These are phyloP conservation scores for Caenorhabditis latens DNA, from an alignment of 1,140 invertebrate species.

Conservation along the genomic window DNA sequence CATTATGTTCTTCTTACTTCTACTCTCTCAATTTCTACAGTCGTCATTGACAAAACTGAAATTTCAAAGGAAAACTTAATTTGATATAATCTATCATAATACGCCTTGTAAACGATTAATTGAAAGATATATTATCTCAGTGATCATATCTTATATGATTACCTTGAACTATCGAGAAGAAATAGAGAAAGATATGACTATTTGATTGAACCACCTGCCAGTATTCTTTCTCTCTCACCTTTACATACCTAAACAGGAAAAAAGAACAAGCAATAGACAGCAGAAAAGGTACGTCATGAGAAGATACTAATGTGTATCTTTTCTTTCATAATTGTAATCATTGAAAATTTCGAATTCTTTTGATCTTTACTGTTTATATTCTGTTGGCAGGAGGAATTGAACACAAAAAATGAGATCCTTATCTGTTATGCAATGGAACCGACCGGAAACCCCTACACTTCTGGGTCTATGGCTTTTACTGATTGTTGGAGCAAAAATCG, in stretches of 20 bases:
- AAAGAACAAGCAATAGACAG: slow-evolving; percentile 43
- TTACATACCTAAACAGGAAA: slow-evolving; percentile 22
- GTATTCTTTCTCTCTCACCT: neutral
- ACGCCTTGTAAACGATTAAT: slow-evolving; percentile 20
- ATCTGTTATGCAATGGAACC: slow-evolving; percentile 37
- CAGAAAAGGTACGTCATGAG: neutral
- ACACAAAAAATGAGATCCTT: neutral
- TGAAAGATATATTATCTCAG: slow-evolving; percentile 40
- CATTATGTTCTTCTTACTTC: neutral
- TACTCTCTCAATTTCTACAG: neutral
- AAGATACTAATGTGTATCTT: neutral
- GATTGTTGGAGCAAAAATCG: slow-evolving; percentile 34
- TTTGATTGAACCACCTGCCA: slow-evolving; percentile 36
- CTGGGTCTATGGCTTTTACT: slow-evolving; percentile 14
- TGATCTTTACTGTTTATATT: neutral
- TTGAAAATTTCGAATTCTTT: neutral
- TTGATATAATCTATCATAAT: too few relatives aligned
- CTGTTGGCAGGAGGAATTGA: neutral
- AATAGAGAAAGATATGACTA: neutral
- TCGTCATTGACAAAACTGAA: slow-evolving; percentile 4
- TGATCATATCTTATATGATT: slow-evolving; percentile 52
- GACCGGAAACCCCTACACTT: slow-evolving; percentile 9
- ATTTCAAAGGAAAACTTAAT: too few relatives aligned
- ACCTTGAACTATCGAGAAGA: slow-evolving; percentile 43
- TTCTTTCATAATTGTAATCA: neutral